Evolutionary conservation across 2,113 vertebrate species (phyloP).

Genomic region (Tenebrosternarchus preto): DNA sequence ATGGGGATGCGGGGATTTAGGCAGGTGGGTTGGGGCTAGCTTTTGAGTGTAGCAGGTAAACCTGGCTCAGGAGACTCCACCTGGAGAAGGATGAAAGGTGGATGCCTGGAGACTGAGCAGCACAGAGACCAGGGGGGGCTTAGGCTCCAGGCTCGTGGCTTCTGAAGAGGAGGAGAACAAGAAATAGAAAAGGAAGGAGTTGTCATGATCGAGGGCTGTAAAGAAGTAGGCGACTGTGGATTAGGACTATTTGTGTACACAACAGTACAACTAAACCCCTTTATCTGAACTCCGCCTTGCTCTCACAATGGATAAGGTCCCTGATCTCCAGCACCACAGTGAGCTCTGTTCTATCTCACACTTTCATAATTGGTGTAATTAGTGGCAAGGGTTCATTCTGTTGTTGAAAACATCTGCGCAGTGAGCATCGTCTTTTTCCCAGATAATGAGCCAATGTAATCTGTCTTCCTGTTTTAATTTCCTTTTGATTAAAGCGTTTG

Average conservation of each 20-base stretch:
- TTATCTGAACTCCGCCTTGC: background rate
- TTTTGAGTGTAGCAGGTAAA: constrained; percentile 37
- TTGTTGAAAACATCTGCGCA: constrained; percentile 52
- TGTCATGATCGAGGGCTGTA: background rate
- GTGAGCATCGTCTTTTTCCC: constrained; percentile 26
- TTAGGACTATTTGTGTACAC: background rate
- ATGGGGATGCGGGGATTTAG: constrained; percentile 38
- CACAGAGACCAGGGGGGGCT: constrained; percentile 17
- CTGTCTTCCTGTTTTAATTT: constrained; percentile 39
- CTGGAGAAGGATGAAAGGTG: constrained; percentile 35
- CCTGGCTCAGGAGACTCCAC: constrained; percentile 34
- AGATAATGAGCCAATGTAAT: constrained; percentile 47
- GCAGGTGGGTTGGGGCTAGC: background rate
- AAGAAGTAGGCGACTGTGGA: constrained; percentile 8
- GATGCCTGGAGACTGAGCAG: background rate
- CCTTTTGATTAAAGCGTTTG: constrained; percentile 51
- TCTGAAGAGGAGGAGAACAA: background rate
- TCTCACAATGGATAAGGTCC: background rate
- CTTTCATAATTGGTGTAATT: constrained; percentile 48
- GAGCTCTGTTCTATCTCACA: constrained; percentile 22
- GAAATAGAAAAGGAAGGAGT: constrained; percentile 12
- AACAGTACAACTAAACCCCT: no score
- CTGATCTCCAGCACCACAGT: constrained; percentile 1
- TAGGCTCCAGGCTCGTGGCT: constrained; percentile 16
- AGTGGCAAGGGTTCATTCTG: constrained; percentile 39